Percentiles rank a stretch among this genome's conserved stretches.
Conservation (phyloP, 2,888 invertebrate species). For the Helicoverpa assulta region DNA sequence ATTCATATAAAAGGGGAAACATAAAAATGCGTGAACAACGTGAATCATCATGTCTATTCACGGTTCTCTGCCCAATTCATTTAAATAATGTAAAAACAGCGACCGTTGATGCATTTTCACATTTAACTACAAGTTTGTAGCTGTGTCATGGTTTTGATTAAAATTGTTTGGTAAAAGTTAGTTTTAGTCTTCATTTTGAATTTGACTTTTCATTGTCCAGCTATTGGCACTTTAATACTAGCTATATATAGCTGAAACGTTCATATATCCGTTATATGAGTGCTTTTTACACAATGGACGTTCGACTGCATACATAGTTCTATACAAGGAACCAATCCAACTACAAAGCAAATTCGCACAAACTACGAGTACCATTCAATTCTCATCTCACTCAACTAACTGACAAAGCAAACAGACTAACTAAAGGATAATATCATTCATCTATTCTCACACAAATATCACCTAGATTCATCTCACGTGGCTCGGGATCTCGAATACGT, state of each 20-base stretch:
- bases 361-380: constrained; percentile 20
- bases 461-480: constrained; percentile 17
- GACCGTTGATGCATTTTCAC: constrained; percentile 3
- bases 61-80: constrained; percentile 11
- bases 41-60: constrained; percentile 7
- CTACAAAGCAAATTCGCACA: constrained; percentile 23
- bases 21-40: constrained; percentile 1
- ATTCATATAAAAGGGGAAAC: constrained; percentile 16
- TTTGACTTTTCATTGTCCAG: background rate
- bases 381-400: constrained; percentile 18
- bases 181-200: background rate
- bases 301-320: too few species aligned
- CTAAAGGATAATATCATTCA: constrained; percentile 22
- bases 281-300: too few species aligned
- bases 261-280: too few species aligned
- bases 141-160: constrained; percentile 5
- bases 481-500: constrained; percentile 8
- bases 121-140: background rate
- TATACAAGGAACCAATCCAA: constrained; percentile 17
- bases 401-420: constrained; percentile 15
- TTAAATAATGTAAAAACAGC: constrained; percentile 14
- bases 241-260: too few species aligned
- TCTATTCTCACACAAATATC: constrained; percentile 18
- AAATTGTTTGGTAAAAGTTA: background rate
- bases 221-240: too few species aligned